Base-by-base conservation (phyloP, 2,797 vertebrate genomes). In the Triplophysa yarkandensis region DNA sequence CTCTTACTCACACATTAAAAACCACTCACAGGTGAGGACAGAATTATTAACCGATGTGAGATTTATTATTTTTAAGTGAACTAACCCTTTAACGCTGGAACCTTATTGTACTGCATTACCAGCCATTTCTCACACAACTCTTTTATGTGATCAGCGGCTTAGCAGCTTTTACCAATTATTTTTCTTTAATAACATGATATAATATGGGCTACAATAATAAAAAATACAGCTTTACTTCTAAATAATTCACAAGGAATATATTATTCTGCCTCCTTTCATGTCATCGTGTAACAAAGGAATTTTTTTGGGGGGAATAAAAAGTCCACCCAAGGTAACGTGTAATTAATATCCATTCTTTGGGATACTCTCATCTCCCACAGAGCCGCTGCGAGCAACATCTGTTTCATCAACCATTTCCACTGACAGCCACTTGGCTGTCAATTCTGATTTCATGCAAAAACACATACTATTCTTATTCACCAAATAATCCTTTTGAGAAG, bases 381-480 rank as follows among this genome's bases (percentile, higher is more conserved):
- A 81, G 83, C 50, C 75, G 77, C 75, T 52, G 84, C 55, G 74
- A 84, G 83, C 44, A 78, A 82, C 85, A 87, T 86, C 86, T 87
- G 85, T 91, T 90, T 89, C 89, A 92, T 91, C 89, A 91, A 88
- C 89, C 84, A 86, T 86, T 87, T 88, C 77, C 85, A 83, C 79
- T 79, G 85, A 88, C 86, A 88, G 86, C 87, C 83, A 81, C 85
- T 79, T 14, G 82, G 83, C 83, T 85, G 85, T 85, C 72, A 82
- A 72, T 79, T 81, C 74, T 85, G 83, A 84, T 77, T 81, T 76
- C 27, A 58, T 80, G 79, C 79, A 86, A 82, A 83, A 86, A 88
- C 78, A 75, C 54, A 74, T 82, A 75, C 86, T 82, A 86, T 86
- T 86, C 83, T 89, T 85, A 90, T 89, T 87, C 87, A 86, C 70